These are phyloP conservation scores for Sebastes aleutianus DNA, from an alignment of 2,797 vertebrate genomes.

Conservation along the genomic window DNA sequence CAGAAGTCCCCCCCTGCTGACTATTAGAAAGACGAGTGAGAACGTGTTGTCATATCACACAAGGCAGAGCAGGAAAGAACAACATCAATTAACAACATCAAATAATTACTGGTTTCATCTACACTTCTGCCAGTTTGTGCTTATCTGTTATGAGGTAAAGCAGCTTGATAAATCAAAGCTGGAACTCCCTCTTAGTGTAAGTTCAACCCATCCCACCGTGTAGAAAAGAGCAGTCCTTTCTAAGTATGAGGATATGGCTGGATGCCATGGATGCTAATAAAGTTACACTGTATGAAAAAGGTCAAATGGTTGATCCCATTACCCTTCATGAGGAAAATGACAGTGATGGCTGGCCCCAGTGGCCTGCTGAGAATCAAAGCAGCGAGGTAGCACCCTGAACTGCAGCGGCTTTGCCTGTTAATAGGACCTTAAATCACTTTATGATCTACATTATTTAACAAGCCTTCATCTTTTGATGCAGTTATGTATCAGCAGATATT, in stretches of 20 bases:
- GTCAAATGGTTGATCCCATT: constrained; percentile 64
- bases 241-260: constrained; percentile 21
- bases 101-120: background rate
- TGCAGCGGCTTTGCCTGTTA: constrained; percentile 31
- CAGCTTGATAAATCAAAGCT: constrained; percentile 16
- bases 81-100: background rate
- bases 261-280: constrained; percentile 53
- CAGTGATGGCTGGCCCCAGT: constrained; percentile 51
- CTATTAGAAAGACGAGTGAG: too few relatives aligned
- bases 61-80: background rate
- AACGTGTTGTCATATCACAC: too few relatives aligned
- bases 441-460: constrained; percentile 63
- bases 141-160: background rate
- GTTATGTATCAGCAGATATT: constrained; percentile 42
- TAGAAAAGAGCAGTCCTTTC: background rate
- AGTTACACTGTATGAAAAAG: constrained; percentile 48
- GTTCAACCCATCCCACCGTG: background rate
- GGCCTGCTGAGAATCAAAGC: constrained; percentile 61
- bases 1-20: too few relatives aligned
- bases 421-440: constrained; percentile 57
- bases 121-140: background rate
- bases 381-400: constrained; percentile 21
- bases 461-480: constrained; percentile 44
- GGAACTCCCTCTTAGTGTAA: background rate
- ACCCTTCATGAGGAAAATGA: constrained; percentile 61